Percentiles rank a stretch among this genome's conserved stretches.
Conservation (phyloP, 2,113 vertebrate genomes). For the Calidris pygmaea region DNA sequence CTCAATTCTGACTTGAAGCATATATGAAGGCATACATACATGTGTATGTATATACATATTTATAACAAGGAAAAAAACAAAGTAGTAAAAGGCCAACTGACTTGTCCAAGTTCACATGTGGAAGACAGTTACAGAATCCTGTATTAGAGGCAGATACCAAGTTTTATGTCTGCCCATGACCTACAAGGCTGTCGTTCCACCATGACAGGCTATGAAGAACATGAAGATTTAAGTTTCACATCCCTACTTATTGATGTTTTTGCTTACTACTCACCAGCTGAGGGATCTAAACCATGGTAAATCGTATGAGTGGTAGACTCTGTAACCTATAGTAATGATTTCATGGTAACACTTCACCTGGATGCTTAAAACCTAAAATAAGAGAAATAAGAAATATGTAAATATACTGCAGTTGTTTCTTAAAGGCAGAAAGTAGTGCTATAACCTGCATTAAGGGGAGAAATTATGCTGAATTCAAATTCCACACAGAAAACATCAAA, state of each 20-base stretch:
- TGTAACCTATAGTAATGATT: constrained; percentile 97
- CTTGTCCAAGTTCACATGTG: neutral
- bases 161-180: neutral
- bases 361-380: constrained; percentile 88
- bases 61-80: neutral
- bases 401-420: neutral
- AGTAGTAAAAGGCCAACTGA: neutral
- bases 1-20: neutral
- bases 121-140: neutral
- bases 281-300: constrained; percentile 96
- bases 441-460: neutral
- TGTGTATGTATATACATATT: neutral
- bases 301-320: constrained; percentile 95
- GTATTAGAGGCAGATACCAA: neutral
- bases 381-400: constrained; percentile 4
- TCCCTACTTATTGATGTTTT: neutral
- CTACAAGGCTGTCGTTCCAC: neutral
- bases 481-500: neutral
- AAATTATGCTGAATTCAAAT: neutral
- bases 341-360: constrained; percentile 99
- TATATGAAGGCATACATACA: neutral
- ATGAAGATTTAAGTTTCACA: neutral
- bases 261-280: constrained; percentile 86
- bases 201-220: neutral
- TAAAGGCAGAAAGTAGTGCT: neutral